Conservation (phyloP, 1,140 invertebrate species). For the Hypsibius dujardini region DNA sequence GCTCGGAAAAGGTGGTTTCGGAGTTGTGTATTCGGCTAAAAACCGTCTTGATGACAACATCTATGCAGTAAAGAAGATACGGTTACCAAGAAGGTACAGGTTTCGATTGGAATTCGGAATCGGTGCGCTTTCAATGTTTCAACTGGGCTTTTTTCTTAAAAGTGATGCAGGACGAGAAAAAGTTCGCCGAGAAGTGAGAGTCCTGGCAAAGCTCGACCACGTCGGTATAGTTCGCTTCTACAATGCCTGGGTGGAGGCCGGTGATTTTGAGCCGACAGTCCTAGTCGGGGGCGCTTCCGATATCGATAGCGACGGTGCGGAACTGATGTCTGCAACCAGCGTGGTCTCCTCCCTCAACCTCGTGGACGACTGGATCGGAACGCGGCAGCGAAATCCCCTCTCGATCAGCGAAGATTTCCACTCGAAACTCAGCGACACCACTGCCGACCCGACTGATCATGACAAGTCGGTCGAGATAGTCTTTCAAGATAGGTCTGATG, state of each 20-base stretch:
- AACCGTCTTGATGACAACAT: constrained; percentile 84
- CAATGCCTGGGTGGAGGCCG: constrained; percentile 34
- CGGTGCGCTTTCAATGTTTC: neutral
- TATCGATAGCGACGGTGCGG: neutral
- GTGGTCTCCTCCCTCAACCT: neutral
- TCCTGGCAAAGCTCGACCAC: constrained; percentile 81
- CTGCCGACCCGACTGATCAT: no score
- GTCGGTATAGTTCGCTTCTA: constrained; percentile 64
- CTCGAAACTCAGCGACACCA: neutral
- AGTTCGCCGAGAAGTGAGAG: constrained; percentile 79
- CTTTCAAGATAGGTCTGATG: neutral
- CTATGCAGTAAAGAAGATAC: constrained; percentile 88
- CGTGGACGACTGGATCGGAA: neutral
- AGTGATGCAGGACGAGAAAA: constrained; percentile 57
- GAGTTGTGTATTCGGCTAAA: constrained; percentile 81
- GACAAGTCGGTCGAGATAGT: neutral
- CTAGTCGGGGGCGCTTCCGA: neutral
- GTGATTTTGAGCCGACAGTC: constrained; percentile 20
- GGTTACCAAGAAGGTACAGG: constrained; percentile 55
- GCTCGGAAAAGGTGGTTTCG: constrained; percentile 59
- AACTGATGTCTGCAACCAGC: neutral
- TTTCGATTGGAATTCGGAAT: neutral
- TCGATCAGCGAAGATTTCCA: neutral
- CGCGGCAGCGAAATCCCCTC: neutral
- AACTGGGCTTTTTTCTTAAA: constrained; percentile 26